Base-by-base conservation (phyloP, 1,140 invertebrate genomes). In the Calycopis cecrops region DNA sequence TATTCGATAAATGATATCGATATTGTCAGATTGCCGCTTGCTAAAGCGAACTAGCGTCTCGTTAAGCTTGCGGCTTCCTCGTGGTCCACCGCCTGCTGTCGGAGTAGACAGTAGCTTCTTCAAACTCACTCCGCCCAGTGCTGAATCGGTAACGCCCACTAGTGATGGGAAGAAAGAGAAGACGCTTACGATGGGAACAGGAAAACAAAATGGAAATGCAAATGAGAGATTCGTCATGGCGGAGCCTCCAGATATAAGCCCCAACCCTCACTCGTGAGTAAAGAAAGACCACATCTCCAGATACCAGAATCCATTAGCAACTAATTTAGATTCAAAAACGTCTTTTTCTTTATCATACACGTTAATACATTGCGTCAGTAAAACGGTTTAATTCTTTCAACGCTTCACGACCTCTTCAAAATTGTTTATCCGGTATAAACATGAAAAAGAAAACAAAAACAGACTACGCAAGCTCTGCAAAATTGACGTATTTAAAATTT, bases 181-280 rank as follows among this genome's bases (percentile, higher is more conserved):
- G 38, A 51, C 63, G 16, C 63, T 12, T 48, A 65, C 8, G 37
- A 63, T 48, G 65, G 59, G n/a, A 28, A 28, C 33, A n/a, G 6
- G 37, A 17, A 44, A 44, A 44, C 52, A 28, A 14, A 55, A 55
- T 11, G 65, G 61, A 3, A 58, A 54, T 4, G 54, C 53, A 56
- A 63, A 54, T 34, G 69, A 77, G 6, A 69, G 42, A 54, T 75
- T 82, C 60, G 77, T 85, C 55, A 55, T 38, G 50, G 85, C 82
- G 18, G 57, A 73, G 59, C 69, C 69, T 42, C 76, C 83, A 21
- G 83, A 85, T 62, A 71, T 75, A 64, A 87, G 79, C 74, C 82
- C 84, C 52, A 82, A 87, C 48, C 79, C 81, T 37, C 84, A 88
- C 75, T 84, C 85, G 84, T 88, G 85, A 88, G 86, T 89, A 87